Conservation (phyloP, 2,888 invertebrate species). For the Cheilosia urbana region DNA sequence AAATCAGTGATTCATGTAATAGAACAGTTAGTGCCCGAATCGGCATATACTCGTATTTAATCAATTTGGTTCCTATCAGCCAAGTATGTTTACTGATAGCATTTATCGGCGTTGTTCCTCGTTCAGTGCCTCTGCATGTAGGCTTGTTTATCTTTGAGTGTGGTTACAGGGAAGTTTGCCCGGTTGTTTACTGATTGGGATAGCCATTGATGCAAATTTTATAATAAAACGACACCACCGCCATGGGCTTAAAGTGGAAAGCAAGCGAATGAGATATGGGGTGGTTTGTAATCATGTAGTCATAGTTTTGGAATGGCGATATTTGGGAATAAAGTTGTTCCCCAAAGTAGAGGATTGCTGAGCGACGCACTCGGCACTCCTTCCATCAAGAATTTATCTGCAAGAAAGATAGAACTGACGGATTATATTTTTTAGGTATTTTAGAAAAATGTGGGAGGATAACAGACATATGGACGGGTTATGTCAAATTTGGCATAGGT, state of each 20-base stretch:
- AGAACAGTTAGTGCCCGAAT: conserved; percentile 4
- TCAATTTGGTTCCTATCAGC: conserved; percentile 32
- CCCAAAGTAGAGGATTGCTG: too few species aligned
- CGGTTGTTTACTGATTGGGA: conserved; percentile 14
- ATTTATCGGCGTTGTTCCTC: conserved; percentile 33
- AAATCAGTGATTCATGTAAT: conserved; percentile 29
- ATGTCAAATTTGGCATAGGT: too few species aligned
- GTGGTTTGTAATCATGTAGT: too few species aligned
- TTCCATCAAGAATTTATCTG: too few species aligned
- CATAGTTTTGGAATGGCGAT: too few species aligned
- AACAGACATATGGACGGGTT: too few species aligned
- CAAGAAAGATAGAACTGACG: too few species aligned
- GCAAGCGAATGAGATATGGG: background rate
- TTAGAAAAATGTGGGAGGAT: too few species aligned
- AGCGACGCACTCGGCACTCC: too few species aligned
- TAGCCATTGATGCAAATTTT: conserved; percentile 23
- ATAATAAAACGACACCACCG: background rate
- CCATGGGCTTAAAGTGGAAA: background rate
- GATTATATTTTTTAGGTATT: too few species aligned
- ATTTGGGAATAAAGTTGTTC: too few species aligned
- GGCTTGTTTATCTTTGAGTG: conserved; percentile 26
- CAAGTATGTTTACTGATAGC: conserved; percentile 26
- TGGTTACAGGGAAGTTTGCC: conserved; percentile 9
- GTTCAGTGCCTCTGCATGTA: conserved; percentile 1
- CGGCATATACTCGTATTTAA: background rate